These are phyloP conservation scores for Trachymyrmex septentrionalis DNA, from an alignment of 1,140 invertebrate species.

Conservation along the genomic window DNA sequence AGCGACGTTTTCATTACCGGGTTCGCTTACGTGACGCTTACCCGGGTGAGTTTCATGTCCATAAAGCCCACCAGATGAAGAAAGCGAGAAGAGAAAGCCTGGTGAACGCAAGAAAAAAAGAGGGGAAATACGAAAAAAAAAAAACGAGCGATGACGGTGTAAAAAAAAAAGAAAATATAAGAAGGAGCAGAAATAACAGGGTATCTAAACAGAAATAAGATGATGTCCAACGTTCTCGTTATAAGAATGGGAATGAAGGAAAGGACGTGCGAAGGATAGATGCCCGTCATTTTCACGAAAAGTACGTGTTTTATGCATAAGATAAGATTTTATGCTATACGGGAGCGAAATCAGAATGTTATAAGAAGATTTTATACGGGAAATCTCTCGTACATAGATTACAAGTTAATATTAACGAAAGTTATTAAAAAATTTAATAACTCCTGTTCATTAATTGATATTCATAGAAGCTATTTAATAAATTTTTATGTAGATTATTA, in stretches of 20 bases:
- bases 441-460: constrained; percentile 25
- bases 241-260: constrained; percentile 25
- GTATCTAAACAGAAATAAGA: constrained; percentile 56
- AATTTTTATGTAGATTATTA: not conserved
- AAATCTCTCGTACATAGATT: not conserved
- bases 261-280: constrained; percentile 43
- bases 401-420: constrained; percentile 31
- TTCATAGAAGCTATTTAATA: not conserved
- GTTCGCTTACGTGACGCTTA: constrained; percentile 53
- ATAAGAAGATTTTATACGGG: constrained; percentile 12
- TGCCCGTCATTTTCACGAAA: constrained; percentile 53
- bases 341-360: not conserved
- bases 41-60: constrained; percentile 36
- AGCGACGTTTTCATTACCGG: constrained; percentile 65
- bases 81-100: not conserved
- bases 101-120: not conserved
- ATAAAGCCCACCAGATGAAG: constrained; percentile 45
- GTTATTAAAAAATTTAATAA: constrained; percentile 18
- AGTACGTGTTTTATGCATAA: constrained; percentile 54
- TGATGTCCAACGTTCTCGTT: constrained; percentile 49
- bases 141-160: constrained; percentile 18
- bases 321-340: constrained; percentile 17
- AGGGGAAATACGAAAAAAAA: constrained; percentile 14
- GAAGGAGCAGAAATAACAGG: constrained; percentile 36
- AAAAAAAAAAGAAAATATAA: constrained; percentile 54